phyloP scores from a whole-genome alignment of 2,888 invertebrate genomes.

The Hirtodrosophila duncani region DNA sequence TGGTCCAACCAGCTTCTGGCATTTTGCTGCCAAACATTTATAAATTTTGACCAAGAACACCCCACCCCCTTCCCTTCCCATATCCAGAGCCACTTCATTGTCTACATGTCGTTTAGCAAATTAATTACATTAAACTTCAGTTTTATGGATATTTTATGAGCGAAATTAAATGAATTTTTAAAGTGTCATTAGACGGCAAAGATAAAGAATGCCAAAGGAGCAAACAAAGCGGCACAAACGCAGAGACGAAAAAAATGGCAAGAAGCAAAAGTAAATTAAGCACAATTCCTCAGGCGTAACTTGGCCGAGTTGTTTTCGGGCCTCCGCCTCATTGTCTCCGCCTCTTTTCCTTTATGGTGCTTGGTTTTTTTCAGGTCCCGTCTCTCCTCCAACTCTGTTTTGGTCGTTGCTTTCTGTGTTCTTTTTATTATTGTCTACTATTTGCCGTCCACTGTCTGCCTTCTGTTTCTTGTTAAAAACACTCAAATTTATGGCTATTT shows the following conservation, averaged over 20 bases:
- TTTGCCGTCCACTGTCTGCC: constrained; percentile 31
- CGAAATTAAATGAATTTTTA: constrained; percentile 41
- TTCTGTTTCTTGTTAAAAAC: constrained; percentile 57
- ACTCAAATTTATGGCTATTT: constrained; percentile 69
- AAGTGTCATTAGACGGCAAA: constrained; percentile 53
- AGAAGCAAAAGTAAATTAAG: constrained; percentile 60
- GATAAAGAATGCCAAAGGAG: not conserved
- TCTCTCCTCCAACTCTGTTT: not conserved
- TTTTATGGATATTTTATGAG: constrained; percentile 36
- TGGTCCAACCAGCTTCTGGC: not conserved
- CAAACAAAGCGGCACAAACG: constrained; percentile 14
- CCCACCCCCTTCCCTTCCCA: not conserved
- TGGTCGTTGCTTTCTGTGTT: not conserved
- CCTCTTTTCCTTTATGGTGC: constrained; percentile 10
- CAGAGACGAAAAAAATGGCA: not conserved
- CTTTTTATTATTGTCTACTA: constrained; percentile 28
- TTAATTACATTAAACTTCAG: constrained; percentile 45
- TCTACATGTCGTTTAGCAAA: constrained; percentile 21
- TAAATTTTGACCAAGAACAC: constrained; percentile 7
- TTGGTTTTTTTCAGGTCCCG: not conserved
- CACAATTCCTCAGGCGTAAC: constrained; percentile 60
- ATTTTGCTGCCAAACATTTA: constrained; percentile 14
- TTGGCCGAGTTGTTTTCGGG: constrained; percentile 39
- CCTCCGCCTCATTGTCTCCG: constrained; percentile 21
- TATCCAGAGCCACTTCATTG: not conserved